Base-by-base conservation (phyloP, 2,888 invertebrate species). In the Bembecia ichneumoniformis region DNA sequence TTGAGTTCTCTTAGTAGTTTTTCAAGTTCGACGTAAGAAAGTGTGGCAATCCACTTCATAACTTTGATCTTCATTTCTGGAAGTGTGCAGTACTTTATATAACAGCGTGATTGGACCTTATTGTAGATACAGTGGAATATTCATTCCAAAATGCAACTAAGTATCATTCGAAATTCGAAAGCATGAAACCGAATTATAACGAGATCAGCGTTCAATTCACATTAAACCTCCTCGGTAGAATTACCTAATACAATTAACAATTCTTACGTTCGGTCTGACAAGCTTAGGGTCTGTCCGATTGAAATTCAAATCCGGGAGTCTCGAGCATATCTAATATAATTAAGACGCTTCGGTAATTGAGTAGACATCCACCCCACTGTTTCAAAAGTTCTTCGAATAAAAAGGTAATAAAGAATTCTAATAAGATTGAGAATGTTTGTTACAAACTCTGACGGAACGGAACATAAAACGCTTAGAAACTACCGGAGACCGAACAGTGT, bases 241-340 rank as follows among this genome's bases (percentile, higher is more conserved):
- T 28, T 40, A 59, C 69, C 69, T 79, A 82, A 82, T 78, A 66
- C 76, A 82, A 82, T 84, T 79, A 80, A 77, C 78, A 68, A 71
- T 74, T 77, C 71, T 74, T 79, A 76, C 74, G 70, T 68, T 66
- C 60, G 60, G 28, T 28, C 68, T 69, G 66, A 68, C 68, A 59
- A 58, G 66, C 65, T 70, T 71, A 64, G 64, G 64, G 69, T 66
- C 60, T 65, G 59, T 66, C 54, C 69, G 73, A 82, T 84, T 83
- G 82, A 80, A 82, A 83, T 86, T 84, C 79, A 82, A 84, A 84
- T 83, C 66, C 71, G 62, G 62, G 64, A 69, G 74, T 71, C 71
- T 76, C 68, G 55, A 67, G 75, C 74, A 74, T 75, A 71, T 73
- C 72, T 80, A 80, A 83, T 80, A 75, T 75, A 83, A 86, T 86